Evolutionary conservation across 2,888 invertebrate genomes (phyloP).

Genomic region (Drosophila gaucha): DNA sequence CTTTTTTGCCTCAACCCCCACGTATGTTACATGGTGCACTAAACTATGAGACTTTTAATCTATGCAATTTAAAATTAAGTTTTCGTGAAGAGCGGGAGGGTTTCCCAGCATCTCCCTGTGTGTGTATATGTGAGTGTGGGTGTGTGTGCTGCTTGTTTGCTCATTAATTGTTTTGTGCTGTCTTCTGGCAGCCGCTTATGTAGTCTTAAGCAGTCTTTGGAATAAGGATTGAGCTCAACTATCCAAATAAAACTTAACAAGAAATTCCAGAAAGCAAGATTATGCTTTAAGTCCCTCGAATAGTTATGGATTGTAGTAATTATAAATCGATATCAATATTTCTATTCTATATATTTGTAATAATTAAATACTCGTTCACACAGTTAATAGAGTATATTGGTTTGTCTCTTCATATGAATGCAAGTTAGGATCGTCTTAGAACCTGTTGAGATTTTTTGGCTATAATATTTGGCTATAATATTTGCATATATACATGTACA

Average conservation of each 20-base stretch:
- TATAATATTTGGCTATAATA: too few species aligned
- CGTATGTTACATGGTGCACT: constrained; percentile 25
- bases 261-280: too few species aligned
- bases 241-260: neutral
- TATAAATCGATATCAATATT: too few species aligned
- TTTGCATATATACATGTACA: too few species aligned
- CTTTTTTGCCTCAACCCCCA: neutral
- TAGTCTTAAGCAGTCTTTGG: constrained; percentile 12
- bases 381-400: too few species aligned
- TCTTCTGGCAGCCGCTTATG: constrained; percentile 32
- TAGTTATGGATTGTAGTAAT: neutral
- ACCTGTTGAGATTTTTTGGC: too few species aligned
- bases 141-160: constrained; percentile 36
- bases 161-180: constrained; percentile 69
- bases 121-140: neutral
- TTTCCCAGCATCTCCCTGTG: constrained; percentile 8
- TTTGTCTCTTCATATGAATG: too few species aligned
- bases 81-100: constrained; percentile 31
- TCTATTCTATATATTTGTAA: too few species aligned
- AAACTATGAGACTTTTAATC: constrained; percentile 76
- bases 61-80: constrained; percentile 76
- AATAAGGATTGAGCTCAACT: neutral
- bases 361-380: too few species aligned
- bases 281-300: too few species aligned
- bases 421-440: too few species aligned